These are phyloP conservation scores for Temnothorax longispinosus DNA, from an alignment of 1,140 invertebrate genomes.

Conservation along the genomic window DNA sequence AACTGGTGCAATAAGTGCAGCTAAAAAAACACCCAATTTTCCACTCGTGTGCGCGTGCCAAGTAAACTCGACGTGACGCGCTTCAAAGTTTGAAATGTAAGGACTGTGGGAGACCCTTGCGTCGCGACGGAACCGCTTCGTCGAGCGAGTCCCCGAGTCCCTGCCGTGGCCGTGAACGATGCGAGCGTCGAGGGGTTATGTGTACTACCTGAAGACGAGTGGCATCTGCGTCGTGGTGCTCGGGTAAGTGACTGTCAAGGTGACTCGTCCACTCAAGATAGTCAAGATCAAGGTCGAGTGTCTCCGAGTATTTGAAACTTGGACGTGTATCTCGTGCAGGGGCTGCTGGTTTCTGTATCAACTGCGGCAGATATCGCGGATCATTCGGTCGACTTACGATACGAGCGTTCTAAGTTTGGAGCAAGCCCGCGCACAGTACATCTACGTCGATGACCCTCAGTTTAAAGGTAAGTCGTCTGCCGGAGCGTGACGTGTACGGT, in stretches of 20 bases:
- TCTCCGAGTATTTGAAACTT: background rate
- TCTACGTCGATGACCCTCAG: slow-evolving; percentile 84
- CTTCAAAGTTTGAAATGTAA: slow-evolving; percentile 42
- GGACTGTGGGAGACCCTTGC: too few relatives aligned
- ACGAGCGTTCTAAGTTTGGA: slow-evolving; percentile 80
- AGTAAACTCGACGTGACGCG: background rate
- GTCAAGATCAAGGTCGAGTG: background rate
- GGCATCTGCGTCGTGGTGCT: slow-evolving; percentile 77
- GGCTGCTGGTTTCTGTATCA: slow-evolving; percentile 82
- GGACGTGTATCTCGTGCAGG: slow-evolving; percentile 67
- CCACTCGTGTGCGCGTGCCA: background rate
- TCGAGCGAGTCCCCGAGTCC: background rate
- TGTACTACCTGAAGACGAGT: slow-evolving; percentile 79
- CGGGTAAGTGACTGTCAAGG: slow-evolving; percentile 75
- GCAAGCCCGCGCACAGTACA: slow-evolving; percentile 81
- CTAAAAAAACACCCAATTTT: too few relatives aligned
- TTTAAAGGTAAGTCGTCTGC: slow-evolving; percentile 78
- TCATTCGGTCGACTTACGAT: slow-evolving; percentile 77
- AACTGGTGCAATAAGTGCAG: too few relatives aligned
- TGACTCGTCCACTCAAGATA: background rate
- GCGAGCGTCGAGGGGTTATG: slow-evolving; percentile 68
- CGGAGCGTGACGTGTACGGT: background rate
- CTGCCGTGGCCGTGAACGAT: slow-evolving; percentile 12
- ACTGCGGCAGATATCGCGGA: slow-evolving; percentile 77
- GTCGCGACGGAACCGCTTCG: background rate